These are phyloP conservation scores for Paratrypauchen microcephalus DNA, from an alignment of 2,797 vertebrate genomes.

Conservation along the genomic window DNA sequence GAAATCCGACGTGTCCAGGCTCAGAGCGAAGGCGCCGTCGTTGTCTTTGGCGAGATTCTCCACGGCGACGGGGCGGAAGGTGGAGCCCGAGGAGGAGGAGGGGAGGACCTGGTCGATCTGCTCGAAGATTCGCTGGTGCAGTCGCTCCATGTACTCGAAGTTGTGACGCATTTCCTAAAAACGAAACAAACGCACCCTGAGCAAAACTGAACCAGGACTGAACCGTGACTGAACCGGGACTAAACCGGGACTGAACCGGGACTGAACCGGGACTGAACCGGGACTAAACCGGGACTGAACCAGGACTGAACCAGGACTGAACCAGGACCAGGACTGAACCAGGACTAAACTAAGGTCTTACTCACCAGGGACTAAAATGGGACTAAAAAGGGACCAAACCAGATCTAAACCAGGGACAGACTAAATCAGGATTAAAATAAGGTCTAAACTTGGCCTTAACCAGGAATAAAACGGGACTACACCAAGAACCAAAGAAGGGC, in stretches of 20 bases:
- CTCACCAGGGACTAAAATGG: too few species aligned
- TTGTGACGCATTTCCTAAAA: constrained; percentile 73
- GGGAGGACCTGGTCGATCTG: constrained; percentile 68
- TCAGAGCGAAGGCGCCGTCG: constrained; percentile 66
- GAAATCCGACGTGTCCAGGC: constrained; percentile 77
- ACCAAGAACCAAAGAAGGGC: background rate
- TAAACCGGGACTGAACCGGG: background rate
- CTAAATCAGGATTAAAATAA: too few species aligned
- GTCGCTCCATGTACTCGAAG: constrained; percentile 74
- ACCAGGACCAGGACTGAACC: too few species aligned
- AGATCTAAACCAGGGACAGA: too few species aligned
- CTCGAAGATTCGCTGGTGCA: constrained; percentile 78
- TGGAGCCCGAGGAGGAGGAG: background rate
- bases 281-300: too few species aligned
- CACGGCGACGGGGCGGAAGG: constrained; percentile 71
- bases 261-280: too few species aligned
- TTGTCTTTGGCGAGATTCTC: constrained; percentile 46
- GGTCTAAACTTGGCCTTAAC: too few species aligned
- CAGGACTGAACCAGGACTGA: too few species aligned
- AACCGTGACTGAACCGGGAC: background rate
- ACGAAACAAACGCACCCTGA: background rate
- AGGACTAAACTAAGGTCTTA: too few species aligned
- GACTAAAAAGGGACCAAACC: too few species aligned
- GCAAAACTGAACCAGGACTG: background rate
- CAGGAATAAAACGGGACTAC: too few species aligned